Evolutionary conservation across 2,888 invertebrate genomes (phyloP).

Genomic region (Rapana venosa): DNA sequence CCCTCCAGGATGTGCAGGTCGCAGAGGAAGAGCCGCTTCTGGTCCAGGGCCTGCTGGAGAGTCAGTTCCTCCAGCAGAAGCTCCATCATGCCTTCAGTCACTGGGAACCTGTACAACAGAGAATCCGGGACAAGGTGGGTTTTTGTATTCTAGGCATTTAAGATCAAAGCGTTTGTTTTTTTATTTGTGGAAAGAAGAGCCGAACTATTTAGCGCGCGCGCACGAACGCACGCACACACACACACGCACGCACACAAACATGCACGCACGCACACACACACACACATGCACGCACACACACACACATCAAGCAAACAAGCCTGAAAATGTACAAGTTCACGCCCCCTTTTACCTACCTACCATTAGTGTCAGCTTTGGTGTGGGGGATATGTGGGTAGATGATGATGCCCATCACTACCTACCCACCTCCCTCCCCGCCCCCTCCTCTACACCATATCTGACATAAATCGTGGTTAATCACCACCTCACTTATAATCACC

Average conservation of each 20-base stretch:
- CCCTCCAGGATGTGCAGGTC: conserved; percentile 76
- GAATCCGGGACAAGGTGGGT: background rate
- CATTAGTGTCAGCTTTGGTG: too few species aligned
- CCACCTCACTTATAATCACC: too few species aligned
- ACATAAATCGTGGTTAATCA: too few species aligned
- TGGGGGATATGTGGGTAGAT: too few species aligned
- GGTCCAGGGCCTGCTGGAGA: conserved; percentile 70
- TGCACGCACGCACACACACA: background rate
- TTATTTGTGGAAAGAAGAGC: too few species aligned
- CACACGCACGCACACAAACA: background rate
- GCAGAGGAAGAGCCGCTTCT: conserved; percentile 77
- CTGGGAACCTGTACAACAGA: conserved; percentile 71
- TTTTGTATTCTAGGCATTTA: too few species aligned
- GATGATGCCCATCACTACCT: too few species aligned
- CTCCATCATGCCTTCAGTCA: conserved; percentile 71
- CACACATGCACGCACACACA: background rate
- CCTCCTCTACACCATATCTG: too few species aligned
- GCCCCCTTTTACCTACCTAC: too few species aligned
- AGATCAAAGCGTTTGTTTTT: too few species aligned
- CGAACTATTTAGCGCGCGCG: background rate
- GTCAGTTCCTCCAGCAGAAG: conserved; percentile 74
- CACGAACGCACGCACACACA: background rate
- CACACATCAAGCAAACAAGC: background rate
- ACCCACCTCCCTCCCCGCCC: too few species aligned
- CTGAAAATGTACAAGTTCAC: too few species aligned